Evolutionary conservation across 2,113 vertebrate genomes (phyloP), one percentile per base, ranked within the genome.

Genomic region (Delphinapterus leucas): DNA sequence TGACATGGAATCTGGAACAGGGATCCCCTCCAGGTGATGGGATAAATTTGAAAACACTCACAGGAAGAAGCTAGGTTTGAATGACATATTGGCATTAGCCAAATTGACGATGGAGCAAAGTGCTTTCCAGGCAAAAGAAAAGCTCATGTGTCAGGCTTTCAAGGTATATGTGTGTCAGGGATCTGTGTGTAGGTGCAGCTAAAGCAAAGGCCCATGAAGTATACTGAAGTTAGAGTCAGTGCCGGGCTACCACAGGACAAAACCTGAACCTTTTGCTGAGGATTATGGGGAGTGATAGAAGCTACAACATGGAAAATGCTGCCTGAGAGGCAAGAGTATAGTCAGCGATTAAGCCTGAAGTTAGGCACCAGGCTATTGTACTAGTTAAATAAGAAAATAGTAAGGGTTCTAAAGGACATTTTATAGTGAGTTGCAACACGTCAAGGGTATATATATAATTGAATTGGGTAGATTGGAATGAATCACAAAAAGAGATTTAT

Each of bases 121-220:
- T 25, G 21, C 17, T 71, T 77, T 41, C 17, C 23, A 33, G 68
- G 4, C 11, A n/a, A 31, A 55, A 63, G 71, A n/a, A 25, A 47
- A 44, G 25, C 36, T 5, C 23, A 0, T 1, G 1, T 5, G 21
- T 53, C 86, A 1, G 21, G 8, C 36, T 31, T 28, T 20, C 14
- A 8, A 33, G 0, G 26, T 33, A 17, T 3, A 8, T 1, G 25
- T 26, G 12, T n/a, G 2, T 10, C 18, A 14, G 7, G 8, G 31
- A 58, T 18, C 31, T 8, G 6, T 5, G 21, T 26, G 8, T 1
- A 23, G 25, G 3, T 25, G 17, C 15, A 8, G 11, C 11, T 38
- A 6, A 6, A 21, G 5, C 13, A 9, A 17, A 33, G 3, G 10
- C 2, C 33, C 5, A 6, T 12, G 20, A 26, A 33, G 28, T 25